Conservation (phyloP, 2,888 invertebrate genomes). For the Sesia bembeciformis region DNA sequence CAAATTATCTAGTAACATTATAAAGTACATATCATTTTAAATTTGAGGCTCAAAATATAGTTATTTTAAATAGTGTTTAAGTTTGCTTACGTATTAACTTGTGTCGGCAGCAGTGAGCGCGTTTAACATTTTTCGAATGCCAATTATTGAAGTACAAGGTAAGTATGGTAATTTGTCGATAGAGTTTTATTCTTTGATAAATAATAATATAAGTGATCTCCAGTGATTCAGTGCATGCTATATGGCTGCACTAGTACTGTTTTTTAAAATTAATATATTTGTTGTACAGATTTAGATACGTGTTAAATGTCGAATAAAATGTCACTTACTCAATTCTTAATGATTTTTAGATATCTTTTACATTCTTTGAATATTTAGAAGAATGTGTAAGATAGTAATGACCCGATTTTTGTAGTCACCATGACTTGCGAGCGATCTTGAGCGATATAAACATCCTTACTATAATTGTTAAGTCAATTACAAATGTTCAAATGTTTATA, state of each 20-base stretch:
- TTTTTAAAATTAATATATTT: background rate
- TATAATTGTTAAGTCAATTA: slow-evolving; percentile 44
- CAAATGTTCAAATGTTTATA: slow-evolving; percentile 47
- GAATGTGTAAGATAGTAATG: background rate
- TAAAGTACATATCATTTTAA: slow-evolving; percentile 46
- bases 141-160: slow-evolving; percentile 44
- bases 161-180: slow-evolving; percentile 46
- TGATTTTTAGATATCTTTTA: background rate
- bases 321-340: background rate
- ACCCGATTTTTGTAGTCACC: background rate
- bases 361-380: background rate
- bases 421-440: no score
- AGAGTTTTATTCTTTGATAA: slow-evolving; percentile 58
- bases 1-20: no score
- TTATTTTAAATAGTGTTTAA: slow-evolving; percentile 29
- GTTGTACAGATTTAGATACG: background rate
- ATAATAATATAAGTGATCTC: slow-evolving; percentile 38
- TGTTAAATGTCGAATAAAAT: background rate
- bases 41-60: slow-evolving; percentile 42
- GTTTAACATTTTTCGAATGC: slow-evolving; percentile 66
- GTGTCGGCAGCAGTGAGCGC: slow-evolving; percentile 14
- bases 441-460: background rate
- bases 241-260: background rate
- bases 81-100: slow-evolving; percentile 12
- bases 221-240: slow-evolving; percentile 15